Percentiles rank a stretch among this genome's conserved stretches.
Conservation (phyloP, 2,888 invertebrate species). For the Carabus problematicus region DNA sequence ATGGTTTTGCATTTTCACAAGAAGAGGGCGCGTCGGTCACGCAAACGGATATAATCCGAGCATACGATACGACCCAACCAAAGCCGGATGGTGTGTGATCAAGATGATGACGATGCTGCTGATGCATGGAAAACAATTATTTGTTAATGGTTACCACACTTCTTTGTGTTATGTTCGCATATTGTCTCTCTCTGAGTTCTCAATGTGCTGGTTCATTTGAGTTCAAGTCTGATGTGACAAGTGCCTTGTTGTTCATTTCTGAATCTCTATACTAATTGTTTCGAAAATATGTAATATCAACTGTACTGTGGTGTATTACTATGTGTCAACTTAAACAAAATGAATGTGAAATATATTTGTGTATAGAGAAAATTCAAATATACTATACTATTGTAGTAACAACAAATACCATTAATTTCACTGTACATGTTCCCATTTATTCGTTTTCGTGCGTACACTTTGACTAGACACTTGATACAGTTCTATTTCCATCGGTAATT, state of each 20-base stretch:
- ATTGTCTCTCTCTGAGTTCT: slow-evolving; percentile 21
- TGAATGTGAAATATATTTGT: slow-evolving; percentile 41
- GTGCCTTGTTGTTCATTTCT: slow-evolving; percentile 40
- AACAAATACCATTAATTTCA: slow-evolving; percentile 20
- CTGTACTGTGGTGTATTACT: slow-evolving; percentile 35
- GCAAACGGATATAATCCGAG: slow-evolving; percentile 93
- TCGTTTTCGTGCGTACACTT: slow-evolving; percentile 12
- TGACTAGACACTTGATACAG: slow-evolving; percentile 10
- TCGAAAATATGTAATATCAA: slow-evolving; percentile 30
- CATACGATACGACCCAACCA: slow-evolving; percentile 92
- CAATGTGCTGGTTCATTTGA: slow-evolving; percentile 34
- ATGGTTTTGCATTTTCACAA: slow-evolving; percentile 99
- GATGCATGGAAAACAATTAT: slow-evolving; percentile 7
- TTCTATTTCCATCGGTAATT: slow-evolving; percentile 53
- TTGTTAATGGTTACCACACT: not conserved
- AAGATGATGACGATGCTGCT: not conserved
- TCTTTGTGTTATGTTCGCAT: slow-evolving; percentile 18
- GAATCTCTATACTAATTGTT: slow-evolving; percentile 31
- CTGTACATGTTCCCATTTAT: slow-evolving; percentile 12
- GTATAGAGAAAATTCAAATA: slow-evolving; percentile 39
- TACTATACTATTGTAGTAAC: slow-evolving; percentile 37
- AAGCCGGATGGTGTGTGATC: slow-evolving; percentile 70
- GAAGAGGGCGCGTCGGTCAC: slow-evolving; percentile 97
- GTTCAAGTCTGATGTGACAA: slow-evolving; percentile 36
- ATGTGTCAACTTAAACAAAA: slow-evolving; percentile 41